Base-by-base conservation (phyloP, 2,113 vertebrate species). In the Phaethornis superciliosus region DNA sequence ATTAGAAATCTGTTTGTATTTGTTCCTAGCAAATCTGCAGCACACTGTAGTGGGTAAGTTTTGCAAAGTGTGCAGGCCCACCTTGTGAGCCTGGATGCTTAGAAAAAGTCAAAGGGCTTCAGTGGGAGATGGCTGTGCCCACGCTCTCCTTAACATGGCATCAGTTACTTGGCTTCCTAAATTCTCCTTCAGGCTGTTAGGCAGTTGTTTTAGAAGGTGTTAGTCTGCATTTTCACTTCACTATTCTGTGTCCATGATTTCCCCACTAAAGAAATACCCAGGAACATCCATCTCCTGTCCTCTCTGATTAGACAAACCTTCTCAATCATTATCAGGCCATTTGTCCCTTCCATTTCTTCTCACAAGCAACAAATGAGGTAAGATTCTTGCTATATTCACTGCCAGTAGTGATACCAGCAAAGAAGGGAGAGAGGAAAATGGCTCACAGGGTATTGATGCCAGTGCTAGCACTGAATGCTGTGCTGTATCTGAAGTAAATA, bases 261-360 rank as follows among this genome's bases (percentile, higher is more conserved):
- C n/a, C 63, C 85, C 13, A 2, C 63, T 94, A 79, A 89, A 90
- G 82, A 95, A 96, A 92, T 89, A 89, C 69, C 89, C 93, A 72
- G 75, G 77, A 92, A 94, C 94, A 90, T 88, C 18, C 84, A 81
- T 96, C 96, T 94, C 82, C 89, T 94, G 87, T 95, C 96, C 95
- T 93, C 94, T 97, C 92, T 96, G 67, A 78, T 95, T 94, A 96
- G 94, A 93, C 4, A 49, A 95, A 92, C 90, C 89, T 93, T 96
- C 71, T 90, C 85, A 95, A 51, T 96, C 83, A 82, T 60, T 90
- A 89, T 94, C 10, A 51, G 94, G 87, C 95, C 94, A 74, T 44
- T 80, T 84, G 71, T 68, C 44, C 46, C 30, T 21, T 94, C 94
- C 89, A 37, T 81, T 51, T 95, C 94, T 95, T 96, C 94, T 93